A percentile compares a stretch with the other conserved stretches of the same genome.
These are phyloP conservation scores for Leptonema lineaticorne DNA, from an alignment of 1,140 invertebrate species.

Conservation along the genomic window DNA sequence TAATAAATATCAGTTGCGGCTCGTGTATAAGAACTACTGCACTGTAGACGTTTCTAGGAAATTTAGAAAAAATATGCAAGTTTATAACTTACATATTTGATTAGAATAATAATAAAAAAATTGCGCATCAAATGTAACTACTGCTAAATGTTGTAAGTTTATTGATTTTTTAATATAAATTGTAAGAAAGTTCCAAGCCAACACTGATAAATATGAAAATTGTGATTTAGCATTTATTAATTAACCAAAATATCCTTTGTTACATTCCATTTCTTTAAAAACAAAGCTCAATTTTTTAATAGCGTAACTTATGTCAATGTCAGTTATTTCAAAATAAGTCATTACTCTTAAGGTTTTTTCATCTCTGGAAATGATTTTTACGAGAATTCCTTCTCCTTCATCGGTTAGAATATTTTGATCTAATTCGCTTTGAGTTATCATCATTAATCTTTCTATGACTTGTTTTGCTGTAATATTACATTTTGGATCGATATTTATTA, in stretches of 20 bases:
- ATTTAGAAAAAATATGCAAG: no score
- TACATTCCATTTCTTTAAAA: conserved; percentile 57
- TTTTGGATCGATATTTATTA: conserved; percentile 60
- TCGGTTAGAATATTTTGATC: conserved; percentile 53
- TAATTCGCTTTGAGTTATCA: conserved; percentile 59
- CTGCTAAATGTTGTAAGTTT: no score
- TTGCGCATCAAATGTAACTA: no score
- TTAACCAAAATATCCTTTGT: conserved; percentile 12
- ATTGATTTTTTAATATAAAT: no score
- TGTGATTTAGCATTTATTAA: no score
- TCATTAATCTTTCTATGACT: conserved; percentile 60
- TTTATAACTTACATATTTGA: no score
- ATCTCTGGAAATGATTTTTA: conserved; percentile 60
- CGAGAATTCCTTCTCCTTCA: conserved; percentile 52
- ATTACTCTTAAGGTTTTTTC: conserved; percentile 63
- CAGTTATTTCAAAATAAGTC: conserved; percentile 66
- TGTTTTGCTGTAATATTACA: conserved; percentile 54
- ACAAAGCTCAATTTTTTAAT: conserved; percentile 65
- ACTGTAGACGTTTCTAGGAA: no score
- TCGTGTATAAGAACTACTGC: no score
- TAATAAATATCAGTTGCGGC: no score
- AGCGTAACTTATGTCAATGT: conserved; percentile 62
- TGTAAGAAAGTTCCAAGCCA: no score
- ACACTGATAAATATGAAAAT: no score
- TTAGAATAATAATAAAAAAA: no score